Evolutionary conservation across 2,113 vertebrate genomes (phyloP).

Genomic region (Notothenia rossii): DNA sequence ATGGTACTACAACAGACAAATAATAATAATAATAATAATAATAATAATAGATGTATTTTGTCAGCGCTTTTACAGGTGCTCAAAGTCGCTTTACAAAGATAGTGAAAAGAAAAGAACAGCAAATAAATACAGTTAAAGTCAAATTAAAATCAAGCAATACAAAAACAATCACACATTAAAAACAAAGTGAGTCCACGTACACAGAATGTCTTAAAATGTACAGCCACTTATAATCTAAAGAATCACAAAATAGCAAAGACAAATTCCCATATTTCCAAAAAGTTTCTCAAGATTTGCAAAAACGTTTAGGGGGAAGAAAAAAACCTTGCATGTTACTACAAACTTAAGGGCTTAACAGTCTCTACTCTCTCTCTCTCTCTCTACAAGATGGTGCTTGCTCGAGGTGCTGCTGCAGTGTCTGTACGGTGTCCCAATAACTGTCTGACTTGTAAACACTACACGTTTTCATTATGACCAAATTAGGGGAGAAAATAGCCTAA

Average conservation of each 20-base stretch:
- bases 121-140: too few species aligned
- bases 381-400: constrained; percentile 18
- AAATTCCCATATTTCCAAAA: neutral
- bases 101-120: too few species aligned
- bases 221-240: neutral
- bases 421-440: neutral
- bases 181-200: neutral
- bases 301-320: neutral
- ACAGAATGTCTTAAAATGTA: neutral
- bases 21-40: too few species aligned
- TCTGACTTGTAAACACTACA: neutral
- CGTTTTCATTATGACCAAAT: neutral
- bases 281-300: neutral
- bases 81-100: too few species aligned
- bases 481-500: neutral
- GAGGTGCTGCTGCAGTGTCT: neutral
- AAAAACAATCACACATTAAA: too few species aligned
- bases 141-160: too few species aligned
- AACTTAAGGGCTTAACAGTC: neutral
- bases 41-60: too few species aligned
- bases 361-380: neutral
- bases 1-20: neutral
- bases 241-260: neutral
- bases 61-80: too few species aligned
- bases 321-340: neutral